Evolutionary conservation across 2,888 invertebrate genomes (phyloP).

Genomic region (Craniophora ligustri): DNA sequence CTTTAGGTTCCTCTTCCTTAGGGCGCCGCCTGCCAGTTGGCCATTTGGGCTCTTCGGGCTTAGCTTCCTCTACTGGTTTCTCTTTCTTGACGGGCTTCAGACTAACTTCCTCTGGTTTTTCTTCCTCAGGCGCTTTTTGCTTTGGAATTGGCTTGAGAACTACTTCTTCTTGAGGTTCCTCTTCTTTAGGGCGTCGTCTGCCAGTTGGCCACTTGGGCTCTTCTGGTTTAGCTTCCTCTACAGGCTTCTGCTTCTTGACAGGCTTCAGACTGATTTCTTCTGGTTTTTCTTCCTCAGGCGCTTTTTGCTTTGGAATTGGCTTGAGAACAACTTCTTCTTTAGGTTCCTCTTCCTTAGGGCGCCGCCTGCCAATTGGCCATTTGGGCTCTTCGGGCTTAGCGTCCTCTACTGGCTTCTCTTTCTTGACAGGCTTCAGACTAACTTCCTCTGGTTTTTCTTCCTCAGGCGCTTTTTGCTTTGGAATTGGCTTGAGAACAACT

Average conservation of each 20-base stretch:
- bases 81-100: neutral
- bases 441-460: constrained; percentile 10
- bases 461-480: constrained; percentile 11
- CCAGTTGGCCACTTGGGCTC: constrained; percentile 58
- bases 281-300: constrained; percentile 72
- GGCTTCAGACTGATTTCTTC: constrained; percentile 63
- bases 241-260: constrained; percentile 38
- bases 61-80: neutral
- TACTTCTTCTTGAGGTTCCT: constrained; percentile 65
- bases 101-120: neutral
- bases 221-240: constrained; percentile 74
- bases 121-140: neutral
- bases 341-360: constrained; percentile 6
- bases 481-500: constrained; percentile 16
- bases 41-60: neutral
- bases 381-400: constrained; percentile 18
- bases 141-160: neutral
- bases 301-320: neutral
- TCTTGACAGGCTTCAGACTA: neutral
- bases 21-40: neutral
- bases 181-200: constrained; percentile 57
- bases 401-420: constrained; percentile 17
- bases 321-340: neutral
- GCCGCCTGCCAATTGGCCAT: constrained; percentile 2
- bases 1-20: neutral